A percentile compares a stretch with the other conserved stretches of the same genome.
Evolutionary conservation across 2,113 vertebrate species (phyloP).

Genomic region (Probosciger aterrimus): DNA sequence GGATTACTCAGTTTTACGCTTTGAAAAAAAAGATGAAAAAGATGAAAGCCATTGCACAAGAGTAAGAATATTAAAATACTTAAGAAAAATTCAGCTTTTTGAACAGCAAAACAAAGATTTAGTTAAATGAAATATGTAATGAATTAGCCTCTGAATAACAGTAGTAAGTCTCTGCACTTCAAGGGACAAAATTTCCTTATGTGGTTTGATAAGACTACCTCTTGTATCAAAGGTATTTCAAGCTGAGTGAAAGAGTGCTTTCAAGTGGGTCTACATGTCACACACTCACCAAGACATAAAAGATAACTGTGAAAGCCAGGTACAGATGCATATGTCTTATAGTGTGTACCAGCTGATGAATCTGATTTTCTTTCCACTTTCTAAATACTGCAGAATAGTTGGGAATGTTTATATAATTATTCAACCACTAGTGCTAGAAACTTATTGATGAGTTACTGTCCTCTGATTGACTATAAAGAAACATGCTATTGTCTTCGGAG

Average conservation of each 20-base stretch:
- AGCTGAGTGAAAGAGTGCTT: background rate
- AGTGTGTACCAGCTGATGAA: background rate
- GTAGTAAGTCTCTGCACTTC: background rate
- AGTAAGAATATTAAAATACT: background rate
- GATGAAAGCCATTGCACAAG: background rate
- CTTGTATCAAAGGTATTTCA: background rate
- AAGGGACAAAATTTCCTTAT: background rate
- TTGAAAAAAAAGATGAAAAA: background rate
- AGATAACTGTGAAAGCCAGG: background rate
- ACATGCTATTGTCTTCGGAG: accelerated
- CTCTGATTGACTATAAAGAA: background rate
- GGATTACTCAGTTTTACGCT: background rate
- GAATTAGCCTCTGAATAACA: background rate
- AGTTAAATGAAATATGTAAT: background rate
- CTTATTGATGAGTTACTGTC: background rate
- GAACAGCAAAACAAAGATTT: background rate
- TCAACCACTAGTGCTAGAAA: background rate
- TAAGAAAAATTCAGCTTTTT: background rate
- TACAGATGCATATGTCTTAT: background rate
- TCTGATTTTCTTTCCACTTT: background rate
- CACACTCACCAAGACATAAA: background rate
- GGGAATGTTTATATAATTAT: background rate
- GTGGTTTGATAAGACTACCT: background rate
- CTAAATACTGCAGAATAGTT: background rate
- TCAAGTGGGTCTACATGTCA: background rate